Conservation (phyloP, 2,888 invertebrate species). For the Drosophila infuscata region DNA sequence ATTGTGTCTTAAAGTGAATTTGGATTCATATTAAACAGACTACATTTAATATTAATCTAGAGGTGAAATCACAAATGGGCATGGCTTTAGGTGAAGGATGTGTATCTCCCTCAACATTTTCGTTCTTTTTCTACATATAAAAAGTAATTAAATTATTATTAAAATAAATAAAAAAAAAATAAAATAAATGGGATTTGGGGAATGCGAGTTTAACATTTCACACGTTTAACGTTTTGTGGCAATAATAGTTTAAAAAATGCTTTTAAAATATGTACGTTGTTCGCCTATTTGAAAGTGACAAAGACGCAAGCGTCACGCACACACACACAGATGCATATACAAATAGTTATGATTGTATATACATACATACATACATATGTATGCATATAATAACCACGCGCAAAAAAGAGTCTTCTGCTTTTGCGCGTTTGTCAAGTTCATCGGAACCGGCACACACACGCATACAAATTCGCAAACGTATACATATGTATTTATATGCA, state of each 20-base stretch:
- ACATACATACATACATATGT: neutral
- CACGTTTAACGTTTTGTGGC: neutral
- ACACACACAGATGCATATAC: slow-evolving; percentile 8
- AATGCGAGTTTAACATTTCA: neutral
- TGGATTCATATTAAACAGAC: neutral
- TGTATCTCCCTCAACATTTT: neutral
- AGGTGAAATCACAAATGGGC: neutral
- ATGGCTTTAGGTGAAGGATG: no score
- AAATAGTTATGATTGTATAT: neutral
- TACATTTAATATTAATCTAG: neutral
- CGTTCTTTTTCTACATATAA: no score
- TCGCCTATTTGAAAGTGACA: slow-evolving; percentile 7
- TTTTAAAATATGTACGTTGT: slow-evolving; percentile 1
- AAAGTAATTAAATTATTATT: no score
- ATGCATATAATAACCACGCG: slow-evolving; percentile 37
- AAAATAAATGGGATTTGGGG: neutral
- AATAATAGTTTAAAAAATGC: neutral
- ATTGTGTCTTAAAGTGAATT: no score
- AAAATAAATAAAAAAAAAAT: neutral
- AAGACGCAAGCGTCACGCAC: slow-evolving; percentile 39
- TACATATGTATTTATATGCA: no score
- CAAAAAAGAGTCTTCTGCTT: slow-evolving; percentile 5
- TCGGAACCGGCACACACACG: slow-evolving; percentile 42
- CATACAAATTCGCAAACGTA: neutral
- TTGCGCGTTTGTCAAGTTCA: neutral